Conservation (phyloP, 2,888 invertebrate species). For the Torymus auratus region DNA sequence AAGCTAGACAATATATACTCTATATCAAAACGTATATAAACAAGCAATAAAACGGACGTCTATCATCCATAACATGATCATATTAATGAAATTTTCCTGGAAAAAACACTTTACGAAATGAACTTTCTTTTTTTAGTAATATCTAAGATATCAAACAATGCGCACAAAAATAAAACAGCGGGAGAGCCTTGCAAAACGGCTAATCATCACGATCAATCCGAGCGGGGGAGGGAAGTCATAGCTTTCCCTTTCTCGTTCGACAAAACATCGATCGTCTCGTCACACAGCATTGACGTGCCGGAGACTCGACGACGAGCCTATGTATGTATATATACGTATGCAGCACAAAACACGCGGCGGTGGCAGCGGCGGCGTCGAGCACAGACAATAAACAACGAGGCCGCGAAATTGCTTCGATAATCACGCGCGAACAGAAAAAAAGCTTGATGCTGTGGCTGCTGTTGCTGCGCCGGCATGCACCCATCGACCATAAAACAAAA, state of each 20-base stretch:
- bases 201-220: not conserved
- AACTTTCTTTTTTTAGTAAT: too few species aligned
- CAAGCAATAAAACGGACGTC: conserved; percentile 16
- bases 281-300: too few species aligned
- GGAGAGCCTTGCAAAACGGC: conserved; percentile 12
- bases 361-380: too few species aligned
- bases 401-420: conserved; percentile 5
- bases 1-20: conserved; percentile 7
- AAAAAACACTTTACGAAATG: too few species aligned
- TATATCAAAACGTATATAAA: too few species aligned
- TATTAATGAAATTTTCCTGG: too few species aligned
- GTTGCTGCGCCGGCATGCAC: conserved; percentile 67
- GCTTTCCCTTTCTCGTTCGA: conserved; percentile 30
- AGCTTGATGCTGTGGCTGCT: conserved; percentile 19
- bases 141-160: too few species aligned
- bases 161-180: too few species aligned
- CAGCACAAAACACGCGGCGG: too few species aligned
- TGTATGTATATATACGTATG: conserved; percentile 7
- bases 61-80: not conserved
- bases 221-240: conserved; percentile 38
- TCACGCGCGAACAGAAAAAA: conserved; percentile 51
- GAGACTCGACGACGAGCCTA: not conserved
- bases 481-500: conserved; percentile 66
- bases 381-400: not conserved
- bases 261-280: too few species aligned